These are phyloP conservation scores for Pseudomugil gertrudae DNA, from an alignment of 2,797 vertebrate genomes.

Conservation along the genomic window DNA sequence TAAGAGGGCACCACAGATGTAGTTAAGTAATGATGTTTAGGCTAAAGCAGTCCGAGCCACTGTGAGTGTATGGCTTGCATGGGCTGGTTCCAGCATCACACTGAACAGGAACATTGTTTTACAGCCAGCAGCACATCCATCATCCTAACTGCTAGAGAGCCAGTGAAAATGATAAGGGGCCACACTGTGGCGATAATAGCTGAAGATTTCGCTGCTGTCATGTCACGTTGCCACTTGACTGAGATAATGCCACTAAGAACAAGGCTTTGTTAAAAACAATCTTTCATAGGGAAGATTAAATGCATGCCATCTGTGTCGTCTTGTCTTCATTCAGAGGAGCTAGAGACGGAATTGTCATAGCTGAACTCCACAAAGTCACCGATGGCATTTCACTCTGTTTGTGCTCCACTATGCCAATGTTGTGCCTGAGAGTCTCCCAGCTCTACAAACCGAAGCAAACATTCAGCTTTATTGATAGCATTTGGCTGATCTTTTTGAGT, in stretches of 20 bases:
- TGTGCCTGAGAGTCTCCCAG: constrained; percentile 70
- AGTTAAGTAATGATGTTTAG: constrained; percentile 40
- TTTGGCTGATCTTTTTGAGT: constrained; percentile 73
- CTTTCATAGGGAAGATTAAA: constrained; percentile 48
- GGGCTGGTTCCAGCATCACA: constrained; percentile 29
- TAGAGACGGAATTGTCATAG: constrained; percentile 52
- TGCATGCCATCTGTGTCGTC: constrained; percentile 60
- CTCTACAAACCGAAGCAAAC: constrained; percentile 72
- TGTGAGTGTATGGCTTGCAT: constrained; percentile 23
- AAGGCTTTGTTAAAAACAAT: constrained; percentile 60
- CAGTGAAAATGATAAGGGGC: constrained; percentile 65
- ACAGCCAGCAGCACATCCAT: constrained; percentile 65
- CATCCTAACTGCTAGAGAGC: constrained; percentile 64
- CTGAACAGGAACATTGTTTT: constrained; percentile 73
- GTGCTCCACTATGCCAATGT: constrained; percentile 73
- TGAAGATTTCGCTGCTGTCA: constrained; percentile 54
- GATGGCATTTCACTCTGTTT: constrained; percentile 74
- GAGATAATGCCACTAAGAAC: constrained; percentile 55
- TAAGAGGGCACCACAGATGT: constrained; percentile 44
- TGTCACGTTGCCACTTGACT: constrained; percentile 60
- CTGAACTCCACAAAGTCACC: constrained; percentile 50
- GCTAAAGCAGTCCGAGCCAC: constrained; percentile 28
- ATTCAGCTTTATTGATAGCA: constrained; percentile 76
- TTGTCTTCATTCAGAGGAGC: constrained; percentile 61
- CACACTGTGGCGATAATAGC: constrained; percentile 66